Percentiles rank a stretch among this genome's conserved stretches.
Evolutionary conservation across 2,888 invertebrate species (phyloP).

Genomic region (Neuroscelio doddi): DNA sequence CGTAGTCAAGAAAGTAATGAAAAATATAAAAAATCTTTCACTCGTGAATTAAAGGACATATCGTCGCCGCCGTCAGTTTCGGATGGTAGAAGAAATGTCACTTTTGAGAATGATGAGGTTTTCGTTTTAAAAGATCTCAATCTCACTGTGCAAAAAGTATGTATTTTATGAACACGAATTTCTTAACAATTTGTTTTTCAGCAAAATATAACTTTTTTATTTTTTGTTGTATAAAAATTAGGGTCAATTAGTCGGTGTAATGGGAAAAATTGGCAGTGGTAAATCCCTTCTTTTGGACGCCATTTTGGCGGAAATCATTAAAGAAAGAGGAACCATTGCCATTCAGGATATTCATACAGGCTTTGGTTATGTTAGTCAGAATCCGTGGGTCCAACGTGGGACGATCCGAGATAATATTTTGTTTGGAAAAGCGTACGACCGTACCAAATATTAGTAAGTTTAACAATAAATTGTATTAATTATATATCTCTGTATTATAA

Average conservation of each 20-base stretch:
- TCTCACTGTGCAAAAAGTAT: constrained; percentile 71
- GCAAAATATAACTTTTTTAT: too few relatives aligned
- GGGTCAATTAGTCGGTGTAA: constrained; percentile 88
- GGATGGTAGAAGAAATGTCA: constrained; percentile 50
- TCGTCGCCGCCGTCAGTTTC: constrained; percentile 24
- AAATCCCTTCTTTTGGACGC: constrained; percentile 91
- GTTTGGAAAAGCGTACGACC: constrained; percentile 89
- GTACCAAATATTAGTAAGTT: constrained; percentile 79
- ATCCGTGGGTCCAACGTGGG: constrained; percentile 93
- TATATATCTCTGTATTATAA: neutral
- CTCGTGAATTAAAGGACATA: constrained; percentile 25
- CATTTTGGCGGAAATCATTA: constrained; percentile 88
- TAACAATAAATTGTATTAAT: neutral
- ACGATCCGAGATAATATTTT: constrained; percentile 94
- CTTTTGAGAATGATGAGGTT: constrained; percentile 56
- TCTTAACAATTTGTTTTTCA: constrained; percentile 49
- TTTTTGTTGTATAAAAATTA: constrained; percentile 67
- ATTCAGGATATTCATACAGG: constrained; percentile 82
- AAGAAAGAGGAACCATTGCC: constrained; percentile 80
- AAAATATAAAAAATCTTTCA: neutral
- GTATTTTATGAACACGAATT: neutral
- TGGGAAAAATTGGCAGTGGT: constrained; percentile 92
- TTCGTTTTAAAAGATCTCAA: constrained; percentile 71
- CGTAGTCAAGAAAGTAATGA: constrained; percentile 20
- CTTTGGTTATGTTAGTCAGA: constrained; percentile 90